Evolutionary conservation across 2,888 invertebrate species (phyloP), one percentile per base, ranked within the genome.

Genomic region (Limnephilus rhombicus): DNA sequence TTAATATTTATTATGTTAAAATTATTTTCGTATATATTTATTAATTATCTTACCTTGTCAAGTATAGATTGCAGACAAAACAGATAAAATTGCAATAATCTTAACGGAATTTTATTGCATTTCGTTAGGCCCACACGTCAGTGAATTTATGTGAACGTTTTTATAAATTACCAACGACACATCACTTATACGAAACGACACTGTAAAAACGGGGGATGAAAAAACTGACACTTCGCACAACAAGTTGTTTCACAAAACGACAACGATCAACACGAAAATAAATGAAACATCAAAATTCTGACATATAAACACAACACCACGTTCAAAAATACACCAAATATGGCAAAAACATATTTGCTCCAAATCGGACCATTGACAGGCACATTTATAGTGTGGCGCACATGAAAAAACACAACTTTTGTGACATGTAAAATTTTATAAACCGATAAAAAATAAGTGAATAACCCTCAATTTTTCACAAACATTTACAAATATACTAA

Each of bases 261-360:
- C 29, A 86, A n/a, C 15, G 15, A 86, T 45, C 37, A 29, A 24
- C 11, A 15, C 68, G 18, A 68, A 87, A 87, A 87, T 68, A n/a
- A 87, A 68, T 31, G 34, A 87, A 87, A 87, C 87, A 87, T 34
- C 15, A 34, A 91, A 89, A 88, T 82, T 90, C 83, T 92, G 92
- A 93, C 92, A 93, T 85, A 91, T 93, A 91, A 92, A 92, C 92
- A 92, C 85, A 82, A 89, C 87, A 91, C 89, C 92, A 90, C 91
- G 93, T 93, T 93, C 90, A 92, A 93, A 93, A 83, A 93, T 91
- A 92, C 89, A 86, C 93, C 93, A 93, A 93, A 93, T 93, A 93
- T 93, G 93, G 93, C 89, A 92, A 92, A 91, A 90, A 85, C 90
- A 81, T 82, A 88, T 91, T 91, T 18, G 85, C 68, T 92, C 87